Base-by-base conservation (phyloP, 2,888 invertebrate species). In the Eupithecia dodoneata region DNA sequence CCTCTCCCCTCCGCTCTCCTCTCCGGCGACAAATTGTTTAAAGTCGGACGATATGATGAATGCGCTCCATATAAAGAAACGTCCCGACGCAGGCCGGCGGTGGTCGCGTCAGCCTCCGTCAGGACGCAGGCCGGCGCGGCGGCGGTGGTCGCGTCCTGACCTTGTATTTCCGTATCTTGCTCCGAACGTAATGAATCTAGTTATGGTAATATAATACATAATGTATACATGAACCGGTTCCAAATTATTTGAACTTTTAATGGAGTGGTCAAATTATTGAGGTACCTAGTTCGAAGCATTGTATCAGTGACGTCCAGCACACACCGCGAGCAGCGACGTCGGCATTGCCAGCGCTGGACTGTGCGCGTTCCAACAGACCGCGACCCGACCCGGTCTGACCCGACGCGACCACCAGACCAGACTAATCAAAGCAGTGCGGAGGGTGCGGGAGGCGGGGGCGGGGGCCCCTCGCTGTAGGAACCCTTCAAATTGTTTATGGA, bases 11-110 rank as follows among this genome's bases (percentile, higher is more conserved):
- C 30, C 30, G 30, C 30, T 30, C 76, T 73, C 71, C 76, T 79
- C 76, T 76, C 74, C 72, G 70, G n/a, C 76, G 73, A 65, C 47
- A 79, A 76, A 74, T 76, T 70, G 66, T 73, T 47, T n/a, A 49
- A 73, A 74, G 72, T 49, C 73, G 49, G 45, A 66, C 49, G n/a
- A 47, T 69, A 67, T 74, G 74, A 75, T 70, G 75, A 75, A 70
- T 72, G 65, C 69, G 72, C 75, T 30, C 30, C 30, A 30, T 30
- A 30, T 30, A 30, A 30, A 30, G 30, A 30, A 30, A 30, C 30
- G 30, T 30, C 30, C 0, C 1, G 30, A 30, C 30, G 30, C 30
- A 30, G 30, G 30, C 30, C 30, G 30, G 30, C 30, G 30, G 30
- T 30, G 30, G 30, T 30, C 30, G 30, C 30, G 30, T 30, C 59